Evolutionary conservation across 1,140 invertebrate genomes (phyloP).

Genomic region (Drosophila ananassae): DNA sequence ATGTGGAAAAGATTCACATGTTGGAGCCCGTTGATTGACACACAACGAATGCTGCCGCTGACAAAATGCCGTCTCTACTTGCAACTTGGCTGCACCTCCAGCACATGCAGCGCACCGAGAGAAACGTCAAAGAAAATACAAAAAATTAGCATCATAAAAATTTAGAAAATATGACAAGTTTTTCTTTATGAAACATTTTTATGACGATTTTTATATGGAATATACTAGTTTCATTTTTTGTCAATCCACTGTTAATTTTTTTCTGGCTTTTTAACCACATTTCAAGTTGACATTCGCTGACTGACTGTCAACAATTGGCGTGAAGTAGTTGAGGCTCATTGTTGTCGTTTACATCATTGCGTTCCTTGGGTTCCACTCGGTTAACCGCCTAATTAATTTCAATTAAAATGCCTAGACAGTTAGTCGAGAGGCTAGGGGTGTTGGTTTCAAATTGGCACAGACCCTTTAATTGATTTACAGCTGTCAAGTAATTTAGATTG

Average conservation of each 20-base stretch:
- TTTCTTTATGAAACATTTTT: too few relatives aligned
- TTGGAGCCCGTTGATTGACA: conserved; percentile 71
- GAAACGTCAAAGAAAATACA: conserved; percentile 1
- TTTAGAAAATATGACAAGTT: neutral
- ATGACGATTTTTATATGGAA: neutral
- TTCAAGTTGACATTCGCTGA: conserved; percentile 54
- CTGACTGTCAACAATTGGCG: conserved; percentile 77
- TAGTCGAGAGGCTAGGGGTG: conserved; percentile 29
- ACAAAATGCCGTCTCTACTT: conserved; percentile 48
- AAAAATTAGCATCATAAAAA: neutral
- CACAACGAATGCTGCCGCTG: conserved; percentile 57
- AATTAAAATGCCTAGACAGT: conserved; percentile 79
- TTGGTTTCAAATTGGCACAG: conserved; percentile 47
- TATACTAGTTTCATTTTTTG: neutral
- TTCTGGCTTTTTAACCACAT: neutral
- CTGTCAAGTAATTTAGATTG: conserved; percentile 59
- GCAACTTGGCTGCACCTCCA: conserved; percentile 32
- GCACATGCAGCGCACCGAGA: conserved; percentile 3
- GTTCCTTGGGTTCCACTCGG: conserved; percentile 46
- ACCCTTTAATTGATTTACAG: conserved; percentile 75
- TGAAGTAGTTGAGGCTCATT: conserved; percentile 69
- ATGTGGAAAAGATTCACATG: conserved; percentile 74
- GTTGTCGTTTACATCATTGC: conserved; percentile 34
- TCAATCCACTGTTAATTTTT: neutral
- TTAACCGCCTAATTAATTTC: conserved; percentile 77